Base-by-base conservation (phyloP, 2,888 invertebrate genomes). In the Aromia moschata region DNA sequence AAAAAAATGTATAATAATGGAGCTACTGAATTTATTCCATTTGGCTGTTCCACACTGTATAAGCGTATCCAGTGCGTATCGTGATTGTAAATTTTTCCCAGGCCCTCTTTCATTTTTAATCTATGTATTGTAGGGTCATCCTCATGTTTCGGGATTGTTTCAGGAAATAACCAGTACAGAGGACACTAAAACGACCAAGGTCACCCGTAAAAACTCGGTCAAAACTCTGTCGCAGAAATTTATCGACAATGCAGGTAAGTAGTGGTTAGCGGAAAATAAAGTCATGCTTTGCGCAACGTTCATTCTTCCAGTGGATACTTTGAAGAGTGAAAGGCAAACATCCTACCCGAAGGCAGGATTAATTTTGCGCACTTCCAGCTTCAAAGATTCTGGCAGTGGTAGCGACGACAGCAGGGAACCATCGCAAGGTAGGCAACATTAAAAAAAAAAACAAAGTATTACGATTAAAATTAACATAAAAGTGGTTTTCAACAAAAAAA, bases 191-290 rank as follows among this genome's bases (percentile, higher is more conserved):
- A 72, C 74, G 53, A 70, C 76, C 45, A 79, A 77, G 79, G 81
- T 86, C 4, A 84, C 86, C 16, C 83, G 90, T n/a, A 85, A 88
- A 69, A 89, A 87, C 66, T 91, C 91, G 0, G 89, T 91, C 10
- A 90, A 90, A 75, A 90, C 89, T 55, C 84, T 91, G 64, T 89
- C 90, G n/a, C 89, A 91, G 75, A 91, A 90, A 78, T 91, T 89
- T 75, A 89, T 89, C 71, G 89, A 90, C 74, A 90, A 87, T 77
- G 85, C 87, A 70, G 83, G 84, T 83, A 71, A 70, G 66, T 45
- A 30, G n/a, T 20, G 9, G 5, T 12, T 18, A 25, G 3, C 3
- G 25, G 7, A 25, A 25, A 25, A 25, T n/a, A n/a, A n/a, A n/a
- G n/a, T 25, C 25, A 5, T 25, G 25, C 25, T 25, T 25, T 25